A percentile compares a stretch with the other conserved stretches of the same genome.
Evolutionary conservation across 2,888 invertebrate genomes (phyloP).

Genomic region (Cheilosia pagana): DNA sequence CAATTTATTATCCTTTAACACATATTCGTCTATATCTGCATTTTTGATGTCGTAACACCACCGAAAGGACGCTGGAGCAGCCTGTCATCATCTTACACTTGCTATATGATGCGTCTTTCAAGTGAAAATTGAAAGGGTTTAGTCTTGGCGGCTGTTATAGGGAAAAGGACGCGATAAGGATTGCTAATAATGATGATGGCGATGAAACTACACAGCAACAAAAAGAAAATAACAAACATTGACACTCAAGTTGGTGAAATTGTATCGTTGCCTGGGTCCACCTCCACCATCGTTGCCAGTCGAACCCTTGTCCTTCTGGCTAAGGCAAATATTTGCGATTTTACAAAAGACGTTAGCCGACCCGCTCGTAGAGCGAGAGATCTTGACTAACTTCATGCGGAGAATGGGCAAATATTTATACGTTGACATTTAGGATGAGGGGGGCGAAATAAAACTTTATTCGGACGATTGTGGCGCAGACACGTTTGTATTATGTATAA

Average conservation of each 20-base stretch:
- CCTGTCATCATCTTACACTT: constrained; percentile 62
- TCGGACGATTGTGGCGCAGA: constrained; percentile 55
- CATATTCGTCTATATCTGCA: constrained; percentile 71
- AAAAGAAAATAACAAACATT: constrained; percentile 30
- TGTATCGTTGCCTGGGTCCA: constrained; percentile 35
- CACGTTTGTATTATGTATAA: constrained; percentile 48
- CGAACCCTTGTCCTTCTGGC: neutral
- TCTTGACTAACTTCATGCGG: constrained; percentile 22
- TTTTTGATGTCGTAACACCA: constrained; percentile 48
- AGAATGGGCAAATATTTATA: constrained; percentile 58
- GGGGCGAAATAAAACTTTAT: constrained; percentile 56
- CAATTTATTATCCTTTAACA: constrained; percentile 71
- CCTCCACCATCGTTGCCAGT: too few species aligned
- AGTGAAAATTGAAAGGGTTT: constrained; percentile 58
- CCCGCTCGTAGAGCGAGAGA: neutral
- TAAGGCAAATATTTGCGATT: constrained; percentile 61
- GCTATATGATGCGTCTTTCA: constrained; percentile 49
- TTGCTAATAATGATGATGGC: constrained; percentile 66
- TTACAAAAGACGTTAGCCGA: constrained; percentile 13
- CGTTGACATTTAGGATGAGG: constrained; percentile 11
- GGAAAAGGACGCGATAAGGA: constrained; percentile 67
- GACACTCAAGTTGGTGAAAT: constrained; percentile 38
- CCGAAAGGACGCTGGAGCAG: constrained; percentile 32
- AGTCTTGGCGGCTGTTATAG: constrained; percentile 40
- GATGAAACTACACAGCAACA: constrained; percentile 29